Evolutionary conservation across 2,888 invertebrate genomes (phyloP).

Genomic region (Hanleya hanleyi): DNA sequence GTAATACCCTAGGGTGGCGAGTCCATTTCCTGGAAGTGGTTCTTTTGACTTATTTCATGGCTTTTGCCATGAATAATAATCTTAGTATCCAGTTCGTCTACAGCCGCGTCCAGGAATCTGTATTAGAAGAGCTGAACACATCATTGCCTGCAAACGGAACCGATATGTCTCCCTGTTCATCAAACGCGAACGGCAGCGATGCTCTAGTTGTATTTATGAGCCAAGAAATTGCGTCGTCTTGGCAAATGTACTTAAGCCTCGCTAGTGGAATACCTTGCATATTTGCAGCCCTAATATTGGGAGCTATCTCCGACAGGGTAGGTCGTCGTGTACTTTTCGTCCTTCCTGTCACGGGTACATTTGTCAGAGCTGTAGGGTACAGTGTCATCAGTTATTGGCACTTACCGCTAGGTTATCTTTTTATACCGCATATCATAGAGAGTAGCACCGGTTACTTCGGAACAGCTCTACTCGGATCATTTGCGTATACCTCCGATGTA

Average conservation of each 20-base stretch:
- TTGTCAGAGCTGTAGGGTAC: conserved; percentile 20
- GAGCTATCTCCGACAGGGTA: conserved; percentile 37
- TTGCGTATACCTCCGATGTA: conserved; percentile 39
- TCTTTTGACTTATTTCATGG: neutral
- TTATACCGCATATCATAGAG: conserved; percentile 34
- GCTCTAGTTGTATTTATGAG: neutral
- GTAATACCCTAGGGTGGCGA: no score
- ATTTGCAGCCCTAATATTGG: conserved; percentile 34
- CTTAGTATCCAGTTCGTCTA: neutral
- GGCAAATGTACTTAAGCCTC: conserved; percentile 35
- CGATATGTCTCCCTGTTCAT: neutral
- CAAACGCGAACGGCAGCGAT: neutral
- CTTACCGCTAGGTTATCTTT: conserved; percentile 30
- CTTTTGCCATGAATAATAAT: neutral
- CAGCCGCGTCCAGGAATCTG: neutral
- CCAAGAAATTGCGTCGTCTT: conserved; percentile 34
- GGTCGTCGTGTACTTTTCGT: conserved; percentile 42
- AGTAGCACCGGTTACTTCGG: conserved; percentile 40
- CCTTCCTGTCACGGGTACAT: conserved; percentile 22
- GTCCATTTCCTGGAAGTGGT: neutral
- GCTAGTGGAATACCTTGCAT: conserved; percentile 30
- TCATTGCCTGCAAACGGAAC: neutral
- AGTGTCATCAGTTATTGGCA: conserved; percentile 42
- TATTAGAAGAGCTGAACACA: neutral
- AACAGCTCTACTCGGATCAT: conserved; percentile 29